Conservation (phyloP, 2,113 vertebrate genomes). For the Erythrolamprus reginae region DNA sequence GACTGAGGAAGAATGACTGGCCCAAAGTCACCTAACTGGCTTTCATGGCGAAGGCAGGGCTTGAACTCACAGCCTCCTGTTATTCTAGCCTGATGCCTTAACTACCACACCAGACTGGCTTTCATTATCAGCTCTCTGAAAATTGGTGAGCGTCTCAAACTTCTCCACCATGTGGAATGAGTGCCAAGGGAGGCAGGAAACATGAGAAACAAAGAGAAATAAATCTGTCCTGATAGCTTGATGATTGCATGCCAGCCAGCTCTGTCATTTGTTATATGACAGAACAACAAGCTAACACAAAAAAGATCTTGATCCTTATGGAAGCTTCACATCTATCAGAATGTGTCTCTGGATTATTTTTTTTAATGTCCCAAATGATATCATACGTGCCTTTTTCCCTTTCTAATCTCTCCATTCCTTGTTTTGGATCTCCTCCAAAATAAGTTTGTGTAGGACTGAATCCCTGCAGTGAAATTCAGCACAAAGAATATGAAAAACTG, state of each 20-base stretch:
- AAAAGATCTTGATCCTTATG: neutral
- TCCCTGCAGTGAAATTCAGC: neutral
- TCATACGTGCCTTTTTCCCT: neutral
- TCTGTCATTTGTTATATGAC: neutral
- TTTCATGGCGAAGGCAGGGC: neutral
- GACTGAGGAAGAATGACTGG: neutral
- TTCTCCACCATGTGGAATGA: conserved; percentile 44
- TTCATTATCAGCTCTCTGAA: neutral
- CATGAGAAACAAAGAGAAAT: conserved; percentile 18
- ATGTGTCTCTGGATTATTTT: neutral
- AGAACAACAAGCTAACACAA: fast-evolving
- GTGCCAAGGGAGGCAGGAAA: conserved; percentile 44
- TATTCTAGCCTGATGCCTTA: neutral
- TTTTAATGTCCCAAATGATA: neutral
- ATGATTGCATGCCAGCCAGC: fast-evolving
- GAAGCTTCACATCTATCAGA: neutral
- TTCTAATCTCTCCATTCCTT: neutral
- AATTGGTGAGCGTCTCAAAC: neutral
- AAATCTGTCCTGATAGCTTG: conserved; percentile 12
- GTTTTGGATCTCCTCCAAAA: neutral
- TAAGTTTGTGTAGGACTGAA: neutral
- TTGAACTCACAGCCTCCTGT: neutral
- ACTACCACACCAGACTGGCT: neutral
- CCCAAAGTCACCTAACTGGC: neutral
- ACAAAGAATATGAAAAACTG: neutral